A percentile compares a stretch with the other conserved stretches of the same genome.
Evolutionary conservation across 2,888 invertebrate genomes (phyloP).

Genomic region (Drosophila pseudotakahashii): DNA sequence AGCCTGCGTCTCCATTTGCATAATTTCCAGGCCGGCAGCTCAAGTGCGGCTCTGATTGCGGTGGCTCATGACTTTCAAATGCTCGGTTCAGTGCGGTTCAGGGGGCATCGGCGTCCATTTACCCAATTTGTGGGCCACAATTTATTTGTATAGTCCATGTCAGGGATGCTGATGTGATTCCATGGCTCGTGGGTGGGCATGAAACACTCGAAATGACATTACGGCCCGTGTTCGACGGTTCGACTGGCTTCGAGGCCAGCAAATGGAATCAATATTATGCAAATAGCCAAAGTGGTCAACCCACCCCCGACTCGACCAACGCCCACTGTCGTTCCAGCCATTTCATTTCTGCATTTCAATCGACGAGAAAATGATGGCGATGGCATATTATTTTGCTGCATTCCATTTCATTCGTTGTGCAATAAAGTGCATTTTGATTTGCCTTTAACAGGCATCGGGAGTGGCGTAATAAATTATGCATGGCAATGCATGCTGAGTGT

Average conservation of each 20-base stretch:
- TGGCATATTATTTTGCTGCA: constrained; percentile 58
- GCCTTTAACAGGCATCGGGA: constrained; percentile 45
- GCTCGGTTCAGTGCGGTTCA: constrained; percentile 3
- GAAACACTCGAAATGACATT: constrained; percentile 35
- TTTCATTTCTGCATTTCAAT: constrained; percentile 46
- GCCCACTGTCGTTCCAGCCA: constrained; percentile 7
- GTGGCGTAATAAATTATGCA: constrained; percentile 54
- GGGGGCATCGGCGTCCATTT: constrained; percentile 45
- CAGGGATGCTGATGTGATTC: constrained; percentile 25
- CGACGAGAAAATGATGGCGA: constrained; percentile 48
- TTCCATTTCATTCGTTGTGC: constrained; percentile 37
- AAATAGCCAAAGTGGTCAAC: constrained; percentile 50
- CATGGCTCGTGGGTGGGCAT: constrained; percentile 6
- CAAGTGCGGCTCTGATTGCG: constrained; percentile 38
- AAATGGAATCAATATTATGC: constrained; percentile 71
- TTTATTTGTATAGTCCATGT: constrained; percentile 63
- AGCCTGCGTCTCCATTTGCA: constrained; percentile 40
- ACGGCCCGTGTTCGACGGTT: constrained; percentile 17
- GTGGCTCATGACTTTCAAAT: constrained; percentile 44
- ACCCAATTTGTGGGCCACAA: constrained; percentile 48
- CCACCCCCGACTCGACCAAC: background rate
- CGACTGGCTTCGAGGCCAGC: constrained; percentile 17
- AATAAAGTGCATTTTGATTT: constrained; percentile 63
- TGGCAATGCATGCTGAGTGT: constrained; percentile 37
- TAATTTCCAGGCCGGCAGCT: constrained; percentile 38